Base-by-base conservation (phyloP, 2,888 invertebrate genomes). In the Watsonalla cultraria region DNA sequence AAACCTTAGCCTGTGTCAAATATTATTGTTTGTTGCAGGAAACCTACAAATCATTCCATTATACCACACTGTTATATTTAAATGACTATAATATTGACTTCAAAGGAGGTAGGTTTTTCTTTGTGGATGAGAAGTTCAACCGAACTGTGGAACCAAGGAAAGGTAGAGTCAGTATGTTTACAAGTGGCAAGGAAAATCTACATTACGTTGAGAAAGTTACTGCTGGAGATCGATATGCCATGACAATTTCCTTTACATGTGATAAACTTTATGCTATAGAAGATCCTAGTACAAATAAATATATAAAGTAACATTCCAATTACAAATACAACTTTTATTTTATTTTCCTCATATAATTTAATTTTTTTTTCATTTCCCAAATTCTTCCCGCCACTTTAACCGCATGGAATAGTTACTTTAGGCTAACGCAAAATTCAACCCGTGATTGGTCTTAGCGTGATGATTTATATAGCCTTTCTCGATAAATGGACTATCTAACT, bases 181-280 rank as follows among this genome's bases (percentile, higher is more conserved):
- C 97, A 0, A 97, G 97, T 48, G 97, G 97, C 11, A 93, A 93
- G 46, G 97, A 98, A 86, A 97, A 97, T 86, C 79, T 93, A 0
- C 97, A 97, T 82, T 93, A 92, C 79, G 96, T 97, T 2, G 97
- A 97, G 81, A 93, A 93, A 80, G 95, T 97, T 5, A 92, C 90
- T 8, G 91, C 92, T 24, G 98, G 98, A 13, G 91, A 91, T 6
- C 82, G 97, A 74, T 97, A 94, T 81, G 96, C 97, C 5, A 91
- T 97, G 62, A 97, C 96, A 0, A 93, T 97, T 51, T 95, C 97
- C 47, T 98, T 97, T 78, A 97, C 97, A 6, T 97, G 97, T 85
- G 94, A 97, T 82, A 84, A 91, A 52, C 84, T 90, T 47, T 92
- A 92, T 75, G 94, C 94, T 24, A 95, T 96, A 71, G 80, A 89